A percentile compares a stretch with the other conserved stretches of the same genome.
Evolutionary conservation across 2,113 vertebrate species (phyloP).

Genomic region (Acanthochromis polyacanthus): DNA sequence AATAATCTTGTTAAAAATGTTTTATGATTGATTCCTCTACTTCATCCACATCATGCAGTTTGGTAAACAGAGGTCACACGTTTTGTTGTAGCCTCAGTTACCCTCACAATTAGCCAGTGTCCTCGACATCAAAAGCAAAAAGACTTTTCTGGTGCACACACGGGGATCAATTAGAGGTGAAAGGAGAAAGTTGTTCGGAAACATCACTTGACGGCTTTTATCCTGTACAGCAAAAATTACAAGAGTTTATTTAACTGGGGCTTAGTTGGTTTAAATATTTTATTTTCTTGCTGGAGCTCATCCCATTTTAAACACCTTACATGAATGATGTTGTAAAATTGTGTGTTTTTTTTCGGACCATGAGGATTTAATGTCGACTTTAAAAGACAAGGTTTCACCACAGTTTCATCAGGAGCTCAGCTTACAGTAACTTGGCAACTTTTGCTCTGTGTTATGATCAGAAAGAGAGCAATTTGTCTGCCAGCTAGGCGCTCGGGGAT

Average conservation of each 20-base stretch:
- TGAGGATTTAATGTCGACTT: background rate
- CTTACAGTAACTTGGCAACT: background rate
- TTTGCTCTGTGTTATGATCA: background rate
- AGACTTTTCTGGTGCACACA: slow-evolving; percentile 28
- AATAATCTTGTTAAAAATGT: slow-evolving; percentile 1
- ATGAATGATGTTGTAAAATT: background rate
- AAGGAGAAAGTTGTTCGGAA: slow-evolving; percentile 27
- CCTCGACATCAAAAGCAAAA: slow-evolving; percentile 54
- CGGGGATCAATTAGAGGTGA: slow-evolving; percentile 63
- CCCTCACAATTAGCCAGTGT: slow-evolving; percentile 39
- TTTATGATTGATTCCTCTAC: background rate
- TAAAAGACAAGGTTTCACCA: slow-evolving; percentile 7
- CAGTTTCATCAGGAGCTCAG: slow-evolving; percentile 7
- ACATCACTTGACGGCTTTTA: slow-evolving; percentile 21
- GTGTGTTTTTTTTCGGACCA: background rate
- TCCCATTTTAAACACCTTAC: background rate
- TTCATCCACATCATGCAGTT: background rate
- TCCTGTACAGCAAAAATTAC: slow-evolving; percentile 11
- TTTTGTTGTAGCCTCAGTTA: background rate
- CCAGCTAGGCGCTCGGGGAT: slow-evolving; percentile 15
- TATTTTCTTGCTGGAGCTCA: background rate
- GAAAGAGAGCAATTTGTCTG: slow-evolving; percentile 17
- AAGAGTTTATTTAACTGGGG: slow-evolving; percentile 11
- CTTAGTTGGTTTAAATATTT: background rate
- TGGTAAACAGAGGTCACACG: background rate